phyloP scores from a whole-genome alignment of 2,888 invertebrate species.

The Leptopilina drosophilae region DNA sequence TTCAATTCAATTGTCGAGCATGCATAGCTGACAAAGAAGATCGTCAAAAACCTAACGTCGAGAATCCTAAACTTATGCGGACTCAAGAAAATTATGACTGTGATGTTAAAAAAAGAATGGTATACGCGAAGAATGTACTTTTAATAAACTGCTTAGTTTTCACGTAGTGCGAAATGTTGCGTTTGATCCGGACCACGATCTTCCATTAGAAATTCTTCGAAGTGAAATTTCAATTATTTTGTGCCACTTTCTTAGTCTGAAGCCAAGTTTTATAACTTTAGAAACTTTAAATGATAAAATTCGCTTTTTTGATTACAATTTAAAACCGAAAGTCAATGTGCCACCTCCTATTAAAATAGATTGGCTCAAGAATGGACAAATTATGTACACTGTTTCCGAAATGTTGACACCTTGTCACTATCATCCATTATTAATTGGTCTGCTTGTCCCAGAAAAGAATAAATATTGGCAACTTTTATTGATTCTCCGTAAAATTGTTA shows the following conservation, averaged over 20 bases:
- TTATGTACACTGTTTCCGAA: constrained; percentile 45
- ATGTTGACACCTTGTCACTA: too few species aligned
- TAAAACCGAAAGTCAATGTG: constrained; percentile 44
- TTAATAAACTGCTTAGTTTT: constrained; percentile 52
- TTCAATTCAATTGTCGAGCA: constrained; percentile 48
- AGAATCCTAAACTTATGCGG: background rate
- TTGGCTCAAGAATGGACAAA: constrained; percentile 38
- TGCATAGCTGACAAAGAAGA: constrained; percentile 47
- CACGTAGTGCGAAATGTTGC: constrained; percentile 48
- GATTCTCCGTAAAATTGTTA: too few species aligned
- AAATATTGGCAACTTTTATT: too few species aligned
- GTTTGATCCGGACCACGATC: constrained; percentile 53
- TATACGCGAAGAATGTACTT: constrained; percentile 49
- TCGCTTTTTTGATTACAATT: constrained; percentile 47
- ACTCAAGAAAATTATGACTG: background rate
- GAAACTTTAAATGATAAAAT: constrained; percentile 51
- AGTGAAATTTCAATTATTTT: constrained; percentile 51
- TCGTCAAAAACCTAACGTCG: constrained; percentile 10
- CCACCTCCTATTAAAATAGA: constrained; percentile 46
- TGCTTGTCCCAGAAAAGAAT: too few species aligned
- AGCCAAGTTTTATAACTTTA: constrained; percentile 46
- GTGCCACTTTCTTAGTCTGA: constrained; percentile 43
- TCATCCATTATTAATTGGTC: too few species aligned
- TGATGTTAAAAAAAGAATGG: constrained; percentile 31
- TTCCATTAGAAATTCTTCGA: constrained; percentile 53